Percentiles rank a stretch among this genome's conserved stretches.
phyloP scores from a whole-genome alignment of 2,797 vertebrate genomes.

The Ptychadena robeensis region DNA sequence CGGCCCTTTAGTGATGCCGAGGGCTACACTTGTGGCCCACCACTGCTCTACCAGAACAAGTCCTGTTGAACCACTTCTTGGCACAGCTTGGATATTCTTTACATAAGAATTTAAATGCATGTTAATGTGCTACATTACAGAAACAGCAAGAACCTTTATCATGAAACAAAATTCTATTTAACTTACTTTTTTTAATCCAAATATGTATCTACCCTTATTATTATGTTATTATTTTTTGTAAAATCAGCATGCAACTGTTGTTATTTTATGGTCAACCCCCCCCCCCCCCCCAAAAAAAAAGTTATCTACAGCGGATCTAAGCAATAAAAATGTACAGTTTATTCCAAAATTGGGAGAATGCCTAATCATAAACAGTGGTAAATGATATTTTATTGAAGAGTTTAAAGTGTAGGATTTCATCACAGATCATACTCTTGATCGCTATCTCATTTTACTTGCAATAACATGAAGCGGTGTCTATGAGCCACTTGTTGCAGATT shows the following conservation, averaged over 20 bases:
- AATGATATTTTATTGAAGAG: conserved; percentile 3
- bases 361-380: neutral
- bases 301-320: neutral
- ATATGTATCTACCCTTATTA: too few relatives aligned
- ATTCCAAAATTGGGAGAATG: neutral
- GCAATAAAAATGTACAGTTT: neutral
- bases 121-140: too few relatives aligned
- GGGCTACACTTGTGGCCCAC: too few relatives aligned
- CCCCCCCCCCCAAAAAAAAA: neutral
- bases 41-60: too few relatives aligned
- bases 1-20: too few relatives aligned
- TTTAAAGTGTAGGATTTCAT: neutral
- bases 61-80: too few relatives aligned
- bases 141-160: too few relatives aligned
- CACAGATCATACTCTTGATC: neutral
- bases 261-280: neutral
- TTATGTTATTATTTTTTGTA: too few relatives aligned
- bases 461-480: neutral
- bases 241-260: neutral
- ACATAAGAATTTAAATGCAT: too few relatives aligned
- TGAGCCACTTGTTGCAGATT: neutral
- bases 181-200: too few relatives aligned
- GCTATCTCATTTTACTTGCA: neutral
- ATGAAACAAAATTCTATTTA: too few relatives aligned
- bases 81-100: too few relatives aligned